A percentile compares a stretch with the other conserved stretches of the same genome.
phyloP scores from a whole-genome alignment of 1,140 invertebrate genomes.

The Whitmania pigra region DNA sequence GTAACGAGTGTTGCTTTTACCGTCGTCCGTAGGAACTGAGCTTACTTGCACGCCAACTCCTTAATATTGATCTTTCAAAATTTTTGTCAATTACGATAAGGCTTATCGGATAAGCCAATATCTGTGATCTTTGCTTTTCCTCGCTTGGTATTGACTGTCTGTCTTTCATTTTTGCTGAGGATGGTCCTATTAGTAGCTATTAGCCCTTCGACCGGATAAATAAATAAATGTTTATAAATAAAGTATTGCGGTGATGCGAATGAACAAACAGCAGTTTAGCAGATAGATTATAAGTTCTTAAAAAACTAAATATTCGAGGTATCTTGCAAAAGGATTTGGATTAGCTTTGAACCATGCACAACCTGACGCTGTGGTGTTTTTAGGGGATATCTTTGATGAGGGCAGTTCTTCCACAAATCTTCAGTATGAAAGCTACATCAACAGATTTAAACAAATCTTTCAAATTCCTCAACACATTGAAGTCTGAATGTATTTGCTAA shows the following conservation, averaged over 20 bases:
- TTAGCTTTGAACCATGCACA: conserved; percentile 57
- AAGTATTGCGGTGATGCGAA: neutral
- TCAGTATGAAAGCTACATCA: conserved; percentile 46
- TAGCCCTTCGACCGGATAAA: no score
- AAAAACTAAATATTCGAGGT: conserved; percentile 48
- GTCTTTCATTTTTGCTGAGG: no score
- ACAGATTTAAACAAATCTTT: conserved; percentile 37
- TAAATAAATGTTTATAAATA: neutral
- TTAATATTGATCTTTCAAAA: no score
- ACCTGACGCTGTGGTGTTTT: conserved; percentile 71
- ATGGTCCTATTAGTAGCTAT: no score
- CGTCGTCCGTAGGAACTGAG: no score
- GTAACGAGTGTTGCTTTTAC: no score
- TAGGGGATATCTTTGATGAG: conserved; percentile 85
- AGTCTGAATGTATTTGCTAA: neutral
- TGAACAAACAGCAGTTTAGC: conserved; percentile 8
- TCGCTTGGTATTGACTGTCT: no score
- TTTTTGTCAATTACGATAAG: no score
- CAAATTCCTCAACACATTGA: conserved; percentile 23
- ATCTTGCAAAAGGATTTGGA: conserved; percentile 64
- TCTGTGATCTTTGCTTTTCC: no score
- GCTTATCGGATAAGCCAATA: no score
- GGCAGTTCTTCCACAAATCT: conserved; percentile 59
- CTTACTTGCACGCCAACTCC: no score
- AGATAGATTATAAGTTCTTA: neutral